A percentile compares a stretch with the other conserved stretches of the same genome.
phyloP scores from a whole-genome alignment of 2,888 invertebrate species.

The Tanytarsus gracilentus region DNA sequence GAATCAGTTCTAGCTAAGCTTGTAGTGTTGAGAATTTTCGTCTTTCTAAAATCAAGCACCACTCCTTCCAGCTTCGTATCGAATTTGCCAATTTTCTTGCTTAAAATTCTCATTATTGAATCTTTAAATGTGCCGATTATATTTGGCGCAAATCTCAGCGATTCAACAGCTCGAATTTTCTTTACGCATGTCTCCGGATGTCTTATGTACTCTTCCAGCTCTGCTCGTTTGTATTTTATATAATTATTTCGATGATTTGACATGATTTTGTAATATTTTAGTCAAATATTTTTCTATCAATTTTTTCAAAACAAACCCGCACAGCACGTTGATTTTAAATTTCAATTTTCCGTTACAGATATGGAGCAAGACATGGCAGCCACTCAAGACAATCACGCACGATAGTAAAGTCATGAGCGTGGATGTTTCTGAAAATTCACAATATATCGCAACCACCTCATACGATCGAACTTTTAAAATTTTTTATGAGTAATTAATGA shows the following conservation, averaged over 20 bases:
- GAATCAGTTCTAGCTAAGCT: constrained; percentile 50
- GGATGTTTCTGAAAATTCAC: constrained; percentile 81
- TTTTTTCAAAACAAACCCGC: background rate
- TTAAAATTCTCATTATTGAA: constrained; percentile 41
- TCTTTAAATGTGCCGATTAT: constrained; percentile 45
- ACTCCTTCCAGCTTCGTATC: constrained; percentile 50
- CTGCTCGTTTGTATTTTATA: constrained; percentile 41
- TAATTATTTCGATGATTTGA: constrained; percentile 32
- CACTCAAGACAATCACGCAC: constrained; percentile 87
- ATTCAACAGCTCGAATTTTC: constrained; percentile 43
- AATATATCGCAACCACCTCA: constrained; percentile 85
- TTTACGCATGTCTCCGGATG: constrained; percentile 46
- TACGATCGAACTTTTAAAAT: constrained; percentile 96
- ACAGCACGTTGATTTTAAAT: background rate
- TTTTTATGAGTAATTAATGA: constrained; percentile 39
- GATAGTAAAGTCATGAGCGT: constrained; percentile 94
- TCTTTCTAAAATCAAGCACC: constrained; percentile 51
- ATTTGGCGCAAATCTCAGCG: constrained; percentile 48
- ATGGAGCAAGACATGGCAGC: constrained; percentile 98
- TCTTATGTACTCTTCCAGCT: constrained; percentile 45
- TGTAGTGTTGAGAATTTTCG: constrained; percentile 48
- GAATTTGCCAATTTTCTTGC: constrained; percentile 46
- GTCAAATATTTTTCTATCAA: background rate
- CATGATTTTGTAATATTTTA: constrained; percentile 2
- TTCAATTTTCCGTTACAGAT: constrained; percentile 43